Conservation (phyloP, 2,797 vertebrate species). For the Nyctalus aviator region DNA sequence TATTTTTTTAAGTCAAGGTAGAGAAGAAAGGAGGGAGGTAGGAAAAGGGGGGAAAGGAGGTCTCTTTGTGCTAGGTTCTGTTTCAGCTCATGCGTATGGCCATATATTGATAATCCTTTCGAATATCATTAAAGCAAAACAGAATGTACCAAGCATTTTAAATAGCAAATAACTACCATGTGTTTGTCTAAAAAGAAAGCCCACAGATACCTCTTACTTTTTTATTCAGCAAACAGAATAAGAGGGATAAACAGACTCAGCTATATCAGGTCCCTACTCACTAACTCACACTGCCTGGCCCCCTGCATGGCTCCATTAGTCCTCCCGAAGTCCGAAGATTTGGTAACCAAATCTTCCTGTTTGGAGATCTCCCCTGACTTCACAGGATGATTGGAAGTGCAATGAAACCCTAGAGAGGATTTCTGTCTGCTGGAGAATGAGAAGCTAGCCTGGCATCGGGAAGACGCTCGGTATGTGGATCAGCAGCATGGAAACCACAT, state of each 20-base stretch:
- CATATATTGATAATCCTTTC: background rate
- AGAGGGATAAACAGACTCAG: background rate
- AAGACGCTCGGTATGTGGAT: background rate
- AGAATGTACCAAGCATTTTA: background rate
- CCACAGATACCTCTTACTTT: background rate
- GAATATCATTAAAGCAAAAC: slow-evolving; percentile 15
- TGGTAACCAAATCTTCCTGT: background rate
- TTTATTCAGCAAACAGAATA: slow-evolving; percentile 3
- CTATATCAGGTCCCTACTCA: background rate
- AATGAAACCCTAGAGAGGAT: background rate
- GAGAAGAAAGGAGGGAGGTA: background rate
- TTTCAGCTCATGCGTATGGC: background rate
- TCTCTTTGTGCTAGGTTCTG: background rate
- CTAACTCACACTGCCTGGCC: background rate
- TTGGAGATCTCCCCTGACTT: background rate
- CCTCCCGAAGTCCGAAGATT: background rate
- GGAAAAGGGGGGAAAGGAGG: background rate
- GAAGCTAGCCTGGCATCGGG: background rate
- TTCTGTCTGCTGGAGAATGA: background rate
- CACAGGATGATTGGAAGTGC: background rate
- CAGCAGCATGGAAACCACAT: background rate
- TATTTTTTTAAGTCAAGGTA: background rate
- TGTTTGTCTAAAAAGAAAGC: background rate
- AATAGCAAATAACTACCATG: slow-evolving; percentile 2
- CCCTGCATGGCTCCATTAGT: background rate